Percentiles rank a stretch among this genome's conserved stretches.
Conservation (phyloP, 1,140 invertebrate species). For the Anastrepha ludens region DNA sequence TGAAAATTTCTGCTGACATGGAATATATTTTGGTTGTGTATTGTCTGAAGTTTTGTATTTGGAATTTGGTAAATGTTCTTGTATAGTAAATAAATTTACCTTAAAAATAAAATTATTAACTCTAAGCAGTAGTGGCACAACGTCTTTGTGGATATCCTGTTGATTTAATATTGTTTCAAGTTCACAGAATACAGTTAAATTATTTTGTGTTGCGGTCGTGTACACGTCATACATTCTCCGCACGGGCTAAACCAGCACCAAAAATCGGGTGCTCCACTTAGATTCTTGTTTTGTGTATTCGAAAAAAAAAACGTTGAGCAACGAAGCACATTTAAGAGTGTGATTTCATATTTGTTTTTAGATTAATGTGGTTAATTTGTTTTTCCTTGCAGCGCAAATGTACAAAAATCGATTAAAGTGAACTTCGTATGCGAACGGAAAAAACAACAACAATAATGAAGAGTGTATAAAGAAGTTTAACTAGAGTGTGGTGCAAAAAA, state of each 20-base stretch:
- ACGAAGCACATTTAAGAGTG: neutral
- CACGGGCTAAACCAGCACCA: neutral
- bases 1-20: constrained; percentile 57
- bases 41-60: constrained; percentile 55
- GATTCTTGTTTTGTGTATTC: neutral
- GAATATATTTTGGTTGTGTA: constrained; percentile 56
- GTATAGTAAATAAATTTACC: constrained; percentile 10
- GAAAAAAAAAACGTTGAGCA: neutral
- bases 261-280: constrained; percentile 19
- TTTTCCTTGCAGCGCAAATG: constrained; percentile 3
- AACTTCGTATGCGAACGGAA: neutral
- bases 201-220: neutral
- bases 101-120: neutral
- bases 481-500: neutral
- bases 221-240: constrained; percentile 39
- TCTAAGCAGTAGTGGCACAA: neutral
- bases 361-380: neutral
- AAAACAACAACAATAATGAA: neutral
- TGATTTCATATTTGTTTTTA: constrained; percentile 44
- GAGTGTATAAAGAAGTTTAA: neutral
- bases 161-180: neutral
- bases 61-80: constrained; percentile 46
- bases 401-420: constrained; percentile 36
- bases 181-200: neutral
- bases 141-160: neutral